These are phyloP conservation scores for Aradus depressus DNA, from an alignment of 2,888 invertebrate genomes.

Conservation along the genomic window DNA sequence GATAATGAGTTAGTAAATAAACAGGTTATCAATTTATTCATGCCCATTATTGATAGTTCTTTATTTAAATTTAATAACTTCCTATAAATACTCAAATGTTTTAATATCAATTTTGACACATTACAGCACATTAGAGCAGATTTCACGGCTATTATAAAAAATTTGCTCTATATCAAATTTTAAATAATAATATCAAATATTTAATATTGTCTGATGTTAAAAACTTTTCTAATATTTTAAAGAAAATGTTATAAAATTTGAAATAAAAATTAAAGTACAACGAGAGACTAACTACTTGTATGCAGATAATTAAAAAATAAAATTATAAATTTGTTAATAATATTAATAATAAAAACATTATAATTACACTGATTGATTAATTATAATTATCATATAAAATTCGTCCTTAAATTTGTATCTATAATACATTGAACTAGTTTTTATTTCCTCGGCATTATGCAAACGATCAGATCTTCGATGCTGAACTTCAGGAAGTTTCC, in stretches of 20 bases:
- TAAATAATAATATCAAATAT: conserved; percentile 4
- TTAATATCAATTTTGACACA: too few species aligned
- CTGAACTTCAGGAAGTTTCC: too few species aligned
- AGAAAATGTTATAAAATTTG: conserved; percentile 7
- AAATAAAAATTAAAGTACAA: conserved; percentile 15
- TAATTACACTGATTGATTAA: too few species aligned
- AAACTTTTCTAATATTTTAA: conserved; percentile 15
- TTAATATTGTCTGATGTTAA: conserved; percentile 15
- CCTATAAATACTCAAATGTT: too few species aligned
- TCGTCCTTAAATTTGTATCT: neutral
- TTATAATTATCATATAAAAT: conserved; percentile 11
- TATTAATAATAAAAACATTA: conserved; percentile 14
- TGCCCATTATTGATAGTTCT: too few species aligned
- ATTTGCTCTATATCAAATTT: conserved; percentile 14
- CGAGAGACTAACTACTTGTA: conserved; percentile 17
- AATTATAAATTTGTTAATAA: conserved; percentile 17
- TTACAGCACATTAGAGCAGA: neutral
- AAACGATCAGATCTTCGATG: too few species aligned
- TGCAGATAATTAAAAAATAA: conserved; percentile 9
- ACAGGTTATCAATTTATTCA: too few species aligned
- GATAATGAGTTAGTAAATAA: too few species aligned
- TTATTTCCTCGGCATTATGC: too few species aligned
- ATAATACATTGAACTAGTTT: too few species aligned
- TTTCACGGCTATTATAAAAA: neutral
- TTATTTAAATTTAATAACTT: too few species aligned